A percentile compares a stretch with the other conserved stretches of the same genome.
Conservation (phyloP, 1,140 invertebrate species). For the Limonius californicus region DNA sequence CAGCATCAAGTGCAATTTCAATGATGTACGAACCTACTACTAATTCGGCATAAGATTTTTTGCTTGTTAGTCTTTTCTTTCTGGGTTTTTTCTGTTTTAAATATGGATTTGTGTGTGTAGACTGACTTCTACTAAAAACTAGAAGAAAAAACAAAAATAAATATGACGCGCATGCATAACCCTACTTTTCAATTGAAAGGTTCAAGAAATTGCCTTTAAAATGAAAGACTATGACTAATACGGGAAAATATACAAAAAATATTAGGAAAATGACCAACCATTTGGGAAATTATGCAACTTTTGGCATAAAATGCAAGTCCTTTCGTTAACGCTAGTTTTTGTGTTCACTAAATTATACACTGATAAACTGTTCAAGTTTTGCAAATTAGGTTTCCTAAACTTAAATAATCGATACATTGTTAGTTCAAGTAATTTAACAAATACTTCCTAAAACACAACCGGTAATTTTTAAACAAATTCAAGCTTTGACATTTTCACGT, state of each 20-base stretch:
- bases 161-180: too few species aligned
- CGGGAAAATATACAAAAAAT: too few species aligned
- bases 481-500: too few species aligned
- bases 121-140: constrained; percentile 27
- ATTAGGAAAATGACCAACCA: not conserved
- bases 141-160: not conserved
- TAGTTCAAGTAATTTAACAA: not conserved
- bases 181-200: too few species aligned
- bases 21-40: constrained; percentile 49
- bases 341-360: too few species aligned
- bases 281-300: constrained; percentile 18
- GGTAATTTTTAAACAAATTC: too few species aligned
- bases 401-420: constrained; percentile 23
- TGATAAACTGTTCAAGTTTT: constrained; percentile 12
- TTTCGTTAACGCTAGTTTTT: constrained; percentile 6
- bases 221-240: not conserved
- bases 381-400: constrained; percentile 13
- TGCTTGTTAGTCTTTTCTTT: constrained; percentile 46
- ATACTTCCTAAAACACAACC: too few species aligned
- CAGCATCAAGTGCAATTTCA: not conserved
- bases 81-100: constrained; percentile 29
- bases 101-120: constrained; percentile 33
- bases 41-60: constrained; percentile 48
- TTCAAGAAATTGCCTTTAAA: too few species aligned
- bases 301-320: constrained; percentile 19